Percentiles rank a stretch among this genome's conserved stretches.
Conservation (phyloP, 2,888 invertebrate genomes). For the Oxytorus armatus region DNA sequence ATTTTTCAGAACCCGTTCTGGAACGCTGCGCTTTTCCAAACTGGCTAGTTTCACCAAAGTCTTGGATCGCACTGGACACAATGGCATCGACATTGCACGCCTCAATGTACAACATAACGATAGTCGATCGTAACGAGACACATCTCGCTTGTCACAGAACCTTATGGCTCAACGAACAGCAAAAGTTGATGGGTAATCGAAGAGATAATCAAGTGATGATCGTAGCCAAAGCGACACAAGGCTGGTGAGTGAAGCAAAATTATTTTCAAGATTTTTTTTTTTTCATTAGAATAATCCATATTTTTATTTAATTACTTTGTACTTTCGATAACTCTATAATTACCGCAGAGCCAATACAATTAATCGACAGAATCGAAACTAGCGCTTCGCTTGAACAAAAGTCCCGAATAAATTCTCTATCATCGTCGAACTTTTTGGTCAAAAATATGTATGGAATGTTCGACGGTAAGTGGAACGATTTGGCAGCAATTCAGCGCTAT, state of each 20-base stretch:
- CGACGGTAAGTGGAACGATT: background rate
- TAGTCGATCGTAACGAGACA: slow-evolving; percentile 80
- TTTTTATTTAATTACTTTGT: no score
- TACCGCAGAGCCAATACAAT: no score
- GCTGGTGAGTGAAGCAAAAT: slow-evolving; percentile 76
- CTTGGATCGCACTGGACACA: slow-evolving; percentile 80
- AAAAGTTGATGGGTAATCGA: slow-evolving; percentile 58
- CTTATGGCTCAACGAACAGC: slow-evolving; percentile 71
- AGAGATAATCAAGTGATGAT: slow-evolving; percentile 75
- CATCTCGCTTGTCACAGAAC: slow-evolving; percentile 77
- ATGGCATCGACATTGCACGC: slow-evolving; percentile 76
- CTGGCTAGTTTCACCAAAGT: slow-evolving; percentile 78
- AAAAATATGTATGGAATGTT: no score
- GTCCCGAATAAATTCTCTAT: no score
- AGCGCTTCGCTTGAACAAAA: no score
- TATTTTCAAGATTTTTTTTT: background rate
- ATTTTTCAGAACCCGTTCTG: slow-evolving; percentile 75
- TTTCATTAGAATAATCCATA: no score
- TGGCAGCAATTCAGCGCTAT: no score
- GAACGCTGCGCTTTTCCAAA: slow-evolving; percentile 76
- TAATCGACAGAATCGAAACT: no score
- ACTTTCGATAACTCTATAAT: no score
- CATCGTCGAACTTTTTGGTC: no score
- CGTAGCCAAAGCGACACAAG: slow-evolving; percentile 79
- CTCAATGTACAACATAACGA: slow-evolving; percentile 78